phyloP scores from a whole-genome alignment of 2,888 invertebrate species.

The Lagria hirta region DNA sequence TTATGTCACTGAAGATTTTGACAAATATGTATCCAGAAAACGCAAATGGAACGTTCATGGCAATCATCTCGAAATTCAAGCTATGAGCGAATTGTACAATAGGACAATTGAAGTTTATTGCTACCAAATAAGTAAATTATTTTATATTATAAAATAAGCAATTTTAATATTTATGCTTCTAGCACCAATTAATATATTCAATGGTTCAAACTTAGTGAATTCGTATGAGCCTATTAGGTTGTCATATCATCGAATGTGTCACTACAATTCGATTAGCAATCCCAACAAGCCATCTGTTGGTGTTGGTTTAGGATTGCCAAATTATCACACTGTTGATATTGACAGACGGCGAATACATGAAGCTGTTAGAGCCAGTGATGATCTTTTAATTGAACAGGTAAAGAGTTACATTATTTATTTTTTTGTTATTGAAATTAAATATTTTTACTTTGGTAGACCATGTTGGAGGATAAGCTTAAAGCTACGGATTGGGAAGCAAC shows the following conservation, averaged over 20 bases:
- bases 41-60: slow-evolving; percentile 79
- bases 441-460: slow-evolving; percentile 60
- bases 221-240: slow-evolving; percentile 78
- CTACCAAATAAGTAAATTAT: slow-evolving; percentile 64
- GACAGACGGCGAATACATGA: slow-evolving; percentile 72
- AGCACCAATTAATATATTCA: slow-evolving; percentile 88
- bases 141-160: neutral
- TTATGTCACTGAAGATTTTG: slow-evolving; percentile 88
- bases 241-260: slow-evolving; percentile 83
- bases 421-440: neutral
- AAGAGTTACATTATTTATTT: neutral
- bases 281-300: slow-evolving; percentile 81
- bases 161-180: slow-evolving; percentile 30
- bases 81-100: slow-evolving; percentile 87
- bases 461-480: slow-evolving; percentile 85
- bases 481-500: slow-evolving; percentile 93
- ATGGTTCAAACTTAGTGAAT: slow-evolving; percentile 69
- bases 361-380: slow-evolving; percentile 76
- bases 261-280: slow-evolving; percentile 87
- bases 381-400: slow-evolving; percentile 77
- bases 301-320: slow-evolving; percentile 81
- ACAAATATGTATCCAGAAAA: slow-evolving; percentile 78
- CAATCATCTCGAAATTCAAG: slow-evolving; percentile 89
- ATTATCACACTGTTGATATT: slow-evolving; percentile 68
- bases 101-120: slow-evolving; percentile 84